phyloP scores from a whole-genome alignment of 2,888 invertebrate genomes.

The Acronicta leporina region DNA sequence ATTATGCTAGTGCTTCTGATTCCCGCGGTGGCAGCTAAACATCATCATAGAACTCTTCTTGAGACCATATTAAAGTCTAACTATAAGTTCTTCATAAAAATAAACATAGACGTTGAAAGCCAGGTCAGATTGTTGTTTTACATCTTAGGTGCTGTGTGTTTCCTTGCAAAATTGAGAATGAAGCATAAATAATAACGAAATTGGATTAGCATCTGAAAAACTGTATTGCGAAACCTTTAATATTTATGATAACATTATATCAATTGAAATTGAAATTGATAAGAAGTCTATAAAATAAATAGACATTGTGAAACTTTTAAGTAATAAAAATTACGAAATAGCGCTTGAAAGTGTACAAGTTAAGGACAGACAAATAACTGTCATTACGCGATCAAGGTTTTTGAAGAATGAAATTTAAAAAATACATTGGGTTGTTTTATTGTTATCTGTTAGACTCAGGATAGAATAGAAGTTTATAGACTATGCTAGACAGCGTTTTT shows the following conservation, averaged over 20 bases:
- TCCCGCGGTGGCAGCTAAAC: slow-evolving; percentile 39
- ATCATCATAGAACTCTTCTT: slow-evolving; percentile 40
- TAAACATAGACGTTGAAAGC: slow-evolving; percentile 37
- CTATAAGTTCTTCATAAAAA: neutral
- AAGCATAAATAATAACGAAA: slow-evolving; percentile 39
- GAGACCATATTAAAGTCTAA: slow-evolving; percentile 8
- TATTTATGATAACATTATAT: slow-evolving; percentile 4
- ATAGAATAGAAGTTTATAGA: no score
- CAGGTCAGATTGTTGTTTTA: slow-evolving; percentile 51
- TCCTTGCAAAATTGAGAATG: slow-evolving; percentile 26
- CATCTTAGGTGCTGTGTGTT: slow-evolving; percentile 45
- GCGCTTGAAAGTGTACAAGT: no score
- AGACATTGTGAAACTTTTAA: slow-evolving; percentile 10
- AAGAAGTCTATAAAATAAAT: slow-evolving; percentile 22
- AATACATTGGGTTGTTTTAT: no score
- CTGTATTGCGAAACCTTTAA: slow-evolving; percentile 40
- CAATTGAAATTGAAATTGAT: neutral
- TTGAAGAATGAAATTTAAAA: no score
- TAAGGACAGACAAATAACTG: no score
- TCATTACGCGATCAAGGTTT: no score
- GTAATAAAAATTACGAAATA: neutral
- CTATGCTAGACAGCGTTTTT: no score
- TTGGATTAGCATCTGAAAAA: slow-evolving; percentile 51
- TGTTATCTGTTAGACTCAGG: no score
- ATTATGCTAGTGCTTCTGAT: slow-evolving; percentile 17